Base-by-base conservation (phyloP, 2,797 vertebrate species). In the Coccyzus lansbergi region DNA sequence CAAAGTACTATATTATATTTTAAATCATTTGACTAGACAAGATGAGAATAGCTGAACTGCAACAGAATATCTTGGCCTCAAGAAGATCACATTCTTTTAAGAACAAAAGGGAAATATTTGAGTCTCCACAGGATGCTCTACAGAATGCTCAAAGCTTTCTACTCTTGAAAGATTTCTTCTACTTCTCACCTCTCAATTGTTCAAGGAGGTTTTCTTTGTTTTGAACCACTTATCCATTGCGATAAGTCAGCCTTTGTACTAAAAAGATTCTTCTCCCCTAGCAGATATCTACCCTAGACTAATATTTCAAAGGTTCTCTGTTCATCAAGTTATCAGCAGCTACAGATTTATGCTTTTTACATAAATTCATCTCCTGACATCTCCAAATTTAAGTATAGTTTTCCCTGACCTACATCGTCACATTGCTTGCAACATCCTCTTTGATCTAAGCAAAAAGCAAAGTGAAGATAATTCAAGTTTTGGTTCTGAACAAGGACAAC, bases 391-490 rank as follows among this genome's bases (percentile, higher is more conserved):
- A 93, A 88, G 38, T 67, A 74, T 21, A 29, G 36, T 58, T 92
- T 92, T 76, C 67, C 46, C 48, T 77, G 38, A 67, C 46, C 86
- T 94, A 59, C 29, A 70, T 60, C 34, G 56, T 80, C 40, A 33
- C 19, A 8, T 25, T 60, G 12, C 36, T 70, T 76, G 55, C n/a
- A 86, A 79, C 26, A 69, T 55, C 24, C 31, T 64, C 29, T 67
- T 92, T 87, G 29, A 89, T 85, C 82, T 87, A 53, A 75, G 31
- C 16, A n/a, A 74, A 56, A 42, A 38, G 46, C 33, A 64, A 71
- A 74, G 25, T 60, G 56, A 82, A 91, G 31, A 33, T 13, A 93
- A 91, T 78, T 77, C 36, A 83, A 63, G 42, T 83, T 94, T 90
- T 42, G 77, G 14, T 69, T 84, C 21, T 79, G 88, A 88, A 42